Conservation (phyloP, 2,113 vertebrate species). For the Pica pica region DNA sequence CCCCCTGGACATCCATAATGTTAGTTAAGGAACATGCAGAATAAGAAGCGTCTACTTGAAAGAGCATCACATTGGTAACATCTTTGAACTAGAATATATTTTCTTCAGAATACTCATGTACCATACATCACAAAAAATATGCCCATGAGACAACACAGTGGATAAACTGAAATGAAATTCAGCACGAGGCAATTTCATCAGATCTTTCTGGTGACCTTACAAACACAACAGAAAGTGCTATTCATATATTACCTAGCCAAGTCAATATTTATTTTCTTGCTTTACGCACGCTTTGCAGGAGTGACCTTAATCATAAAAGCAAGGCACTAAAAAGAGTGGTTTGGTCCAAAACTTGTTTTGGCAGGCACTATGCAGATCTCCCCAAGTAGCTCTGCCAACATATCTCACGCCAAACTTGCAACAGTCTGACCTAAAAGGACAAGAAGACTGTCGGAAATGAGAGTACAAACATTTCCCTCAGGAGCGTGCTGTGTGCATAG, state of each 20-base stretch:
- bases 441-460: slow-evolving; percentile 50
- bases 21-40: background rate
- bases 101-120: background rate
- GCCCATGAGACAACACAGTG: background rate
- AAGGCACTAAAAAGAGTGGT: background rate
- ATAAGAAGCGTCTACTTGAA: background rate
- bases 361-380: background rate
- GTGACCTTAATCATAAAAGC: slow-evolving; percentile 22
- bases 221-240: slow-evolving; percentile 6
- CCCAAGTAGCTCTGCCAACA: background rate
- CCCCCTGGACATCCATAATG: background rate
- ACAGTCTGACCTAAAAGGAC: slow-evolving; percentile 40
- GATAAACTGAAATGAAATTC: slow-evolving; percentile 20
- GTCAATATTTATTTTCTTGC: slow-evolving; percentile 43
- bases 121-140: background rate
- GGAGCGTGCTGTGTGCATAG: background rate
- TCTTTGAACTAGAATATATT: background rate
- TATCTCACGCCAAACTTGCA: slow-evolving; percentile 30
- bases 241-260: slow-evolving; percentile 23
- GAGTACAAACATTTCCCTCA: slow-evolving; percentile 41
- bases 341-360: slow-evolving; percentile 33
- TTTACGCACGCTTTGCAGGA: background rate
- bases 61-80: background rate
- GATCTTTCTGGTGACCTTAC: slow-evolving; percentile 3
- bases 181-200: background rate